Conservation (phyloP, 2,113 vertebrate genomes). For the Diglossa brunneiventris region DNA sequence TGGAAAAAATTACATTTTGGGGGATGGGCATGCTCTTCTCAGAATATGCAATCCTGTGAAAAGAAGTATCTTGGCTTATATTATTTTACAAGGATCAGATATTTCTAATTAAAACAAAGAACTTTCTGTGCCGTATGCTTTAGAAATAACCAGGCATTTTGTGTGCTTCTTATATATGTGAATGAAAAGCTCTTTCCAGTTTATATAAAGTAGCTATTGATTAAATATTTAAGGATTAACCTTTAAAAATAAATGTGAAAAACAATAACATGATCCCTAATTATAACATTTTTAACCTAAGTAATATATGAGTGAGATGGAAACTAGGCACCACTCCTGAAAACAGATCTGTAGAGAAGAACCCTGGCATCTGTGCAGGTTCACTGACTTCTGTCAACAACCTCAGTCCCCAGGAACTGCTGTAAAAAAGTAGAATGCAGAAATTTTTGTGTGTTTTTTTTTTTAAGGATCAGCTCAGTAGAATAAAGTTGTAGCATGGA, state of each 20-base stretch:
- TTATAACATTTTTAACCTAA: not conserved
- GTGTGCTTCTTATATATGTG: not conserved
- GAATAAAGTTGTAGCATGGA: not conserved
- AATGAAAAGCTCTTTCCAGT: not conserved
- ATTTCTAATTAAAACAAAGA: not conserved
- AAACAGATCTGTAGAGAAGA: not conserved
- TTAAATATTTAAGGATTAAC: not conserved
- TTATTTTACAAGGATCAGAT: not conserved
- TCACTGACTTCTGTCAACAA: not conserved
- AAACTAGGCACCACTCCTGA: not conserved
- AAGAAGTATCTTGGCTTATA: not conserved
- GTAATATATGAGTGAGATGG: not conserved
- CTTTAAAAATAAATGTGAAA: not conserved
- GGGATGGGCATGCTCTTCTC: not conserved
- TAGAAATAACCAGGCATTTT: not conserved
- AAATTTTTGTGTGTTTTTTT: not conserved
- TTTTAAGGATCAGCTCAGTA: not conserved
- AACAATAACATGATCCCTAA: not conserved
- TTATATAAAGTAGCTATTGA: not conserved
- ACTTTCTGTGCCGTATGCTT: not conserved
- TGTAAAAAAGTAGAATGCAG: not conserved
- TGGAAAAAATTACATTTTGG: not conserved
- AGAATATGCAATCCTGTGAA: not conserved
- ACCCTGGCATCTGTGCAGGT: not conserved
- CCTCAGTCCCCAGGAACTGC: not conserved